Percentiles rank a stretch among this genome's conserved stretches.
Evolutionary conservation across 1,140 invertebrate genomes (phyloP).

Genomic region (Apis mellifera): DNA sequence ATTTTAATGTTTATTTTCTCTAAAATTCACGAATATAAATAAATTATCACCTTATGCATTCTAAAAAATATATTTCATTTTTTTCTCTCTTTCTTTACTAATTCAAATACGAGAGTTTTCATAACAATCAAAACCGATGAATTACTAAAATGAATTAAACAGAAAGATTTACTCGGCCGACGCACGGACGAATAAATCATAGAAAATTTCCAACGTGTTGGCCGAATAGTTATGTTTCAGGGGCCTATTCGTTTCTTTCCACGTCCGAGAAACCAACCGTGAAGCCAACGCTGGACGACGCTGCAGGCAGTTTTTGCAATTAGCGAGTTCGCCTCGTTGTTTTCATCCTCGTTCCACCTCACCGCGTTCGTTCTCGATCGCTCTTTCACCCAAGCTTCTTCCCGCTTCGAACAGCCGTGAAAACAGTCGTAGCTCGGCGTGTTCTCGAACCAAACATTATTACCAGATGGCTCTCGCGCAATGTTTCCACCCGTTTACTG

Average conservation of each 20-base stretch:
- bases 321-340: conserved; percentile 50
- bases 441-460: conserved; percentile 40
- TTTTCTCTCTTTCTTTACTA: too few relatives aligned
- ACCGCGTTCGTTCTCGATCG: background rate
- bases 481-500: conserved; percentile 6
- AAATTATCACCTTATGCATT: too few relatives aligned
- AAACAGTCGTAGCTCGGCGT: conserved; percentile 31
- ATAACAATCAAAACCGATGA: too few relatives aligned
- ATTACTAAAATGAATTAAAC: background rate
- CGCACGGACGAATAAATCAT: background rate
- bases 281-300: conserved; percentile 11
- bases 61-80: too few relatives aligned
- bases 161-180: too few relatives aligned
- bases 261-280: background rate
- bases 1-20: too few relatives aligned
- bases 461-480: conserved; percentile 27
- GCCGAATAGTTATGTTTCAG: conserved; percentile 14
- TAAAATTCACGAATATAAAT: too few relatives aligned
- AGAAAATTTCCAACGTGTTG: conserved; percentile 28
- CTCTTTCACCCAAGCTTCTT: too few relatives aligned
- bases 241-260: conserved; percentile 18
- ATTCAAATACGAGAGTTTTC: too few relatives aligned
- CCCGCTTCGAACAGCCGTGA: background rate
- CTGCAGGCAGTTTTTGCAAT: conserved; percentile 67
- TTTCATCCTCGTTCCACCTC: background rate